A percentile compares a stretch with the other conserved stretches of the same genome.
phyloP scores from a whole-genome alignment of 2,113 vertebrate species.

The Peromyscus leucopus region DNA sequence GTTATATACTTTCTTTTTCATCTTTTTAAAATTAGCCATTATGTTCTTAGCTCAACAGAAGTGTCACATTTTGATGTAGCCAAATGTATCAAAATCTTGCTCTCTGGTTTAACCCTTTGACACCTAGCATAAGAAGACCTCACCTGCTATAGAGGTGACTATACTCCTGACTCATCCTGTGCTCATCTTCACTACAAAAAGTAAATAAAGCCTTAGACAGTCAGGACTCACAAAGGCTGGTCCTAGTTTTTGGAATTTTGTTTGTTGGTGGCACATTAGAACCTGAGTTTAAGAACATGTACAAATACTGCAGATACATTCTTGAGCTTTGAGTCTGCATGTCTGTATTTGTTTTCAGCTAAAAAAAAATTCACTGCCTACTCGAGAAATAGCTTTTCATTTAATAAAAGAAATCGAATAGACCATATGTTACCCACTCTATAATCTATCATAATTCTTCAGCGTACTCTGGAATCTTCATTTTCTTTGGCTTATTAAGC shows the following conservation, averaged over 20 bases:
- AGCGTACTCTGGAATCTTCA: background rate
- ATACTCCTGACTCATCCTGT: background rate
- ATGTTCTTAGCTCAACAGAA: constrained; percentile 24
- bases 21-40: background rate
- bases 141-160: background rate
- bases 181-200: background rate
- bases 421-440: background rate
- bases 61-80: background rate
- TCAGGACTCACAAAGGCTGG: background rate
- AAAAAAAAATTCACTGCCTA: constrained; percentile 16
- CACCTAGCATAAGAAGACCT: background rate
- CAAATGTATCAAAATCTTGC: background rate
- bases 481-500: constrained; percentile 39
- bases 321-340: constrained; percentile 39
- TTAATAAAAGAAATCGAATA: constrained; percentile 59
- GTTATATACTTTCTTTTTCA: background rate
- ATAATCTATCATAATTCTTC: constrained; percentile 13
- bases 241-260: constrained; percentile 23
- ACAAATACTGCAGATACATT: background rate
- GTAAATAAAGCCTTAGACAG: background rate
- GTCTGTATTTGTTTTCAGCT: constrained; percentile 65
- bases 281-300: constrained; percentile 18
- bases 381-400: constrained; percentile 57
- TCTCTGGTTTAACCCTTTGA: background rate
- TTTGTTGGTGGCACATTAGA: constrained; percentile 50